Evolutionary conservation across 2,888 invertebrate species (phyloP), one percentile per base, ranked within the genome.

Genomic region (Yponomeuta plumbellus): DNA sequence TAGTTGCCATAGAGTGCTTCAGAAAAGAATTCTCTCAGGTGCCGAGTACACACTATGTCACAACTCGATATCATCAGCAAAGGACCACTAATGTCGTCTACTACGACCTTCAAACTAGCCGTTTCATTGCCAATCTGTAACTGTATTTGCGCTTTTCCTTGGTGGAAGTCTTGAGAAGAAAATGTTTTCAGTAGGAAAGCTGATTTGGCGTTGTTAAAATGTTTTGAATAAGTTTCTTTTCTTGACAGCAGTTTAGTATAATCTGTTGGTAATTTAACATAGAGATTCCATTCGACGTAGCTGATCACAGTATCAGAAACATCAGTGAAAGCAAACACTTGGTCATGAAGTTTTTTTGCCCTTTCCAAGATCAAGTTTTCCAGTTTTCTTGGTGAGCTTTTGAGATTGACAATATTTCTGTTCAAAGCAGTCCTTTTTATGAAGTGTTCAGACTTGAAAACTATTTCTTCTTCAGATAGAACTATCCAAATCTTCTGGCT

Each of bases 11-110:
- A 78, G 21, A 85, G 69, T 40, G 88, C 68, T 66, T 76, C 75
- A 0, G 83, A 77, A 44, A 86, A 80, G 67, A 85, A 86, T 68
- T 84, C 84, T 39, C 84, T 78, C 1, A 89, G 72, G 71, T 80
- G 73, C 10, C 76, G 71, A 34, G 80, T 79, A 56, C 79, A 69
- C 59, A 73, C 71, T 8, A 78, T 59, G 75, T 86, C 80, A 3
- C 63, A 56, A 69, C 85, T 73, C 0, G 77, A 72, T 0, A 90
- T 67, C 69, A 76, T 84, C 13, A 90, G 65, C 10, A 77, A 34
- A 0, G 80, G 78, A 20, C 69, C 70, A 0, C 79, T 75, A 65
- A 84, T 81, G 8, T 81, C 80, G 75, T 87, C 83, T 68, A 80
- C 78, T 26, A 78, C 61, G 64, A 88, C 75, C 66, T 78, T 73